Conservation (phyloP, 1,140 invertebrate species). For the Diprion similis region DNA sequence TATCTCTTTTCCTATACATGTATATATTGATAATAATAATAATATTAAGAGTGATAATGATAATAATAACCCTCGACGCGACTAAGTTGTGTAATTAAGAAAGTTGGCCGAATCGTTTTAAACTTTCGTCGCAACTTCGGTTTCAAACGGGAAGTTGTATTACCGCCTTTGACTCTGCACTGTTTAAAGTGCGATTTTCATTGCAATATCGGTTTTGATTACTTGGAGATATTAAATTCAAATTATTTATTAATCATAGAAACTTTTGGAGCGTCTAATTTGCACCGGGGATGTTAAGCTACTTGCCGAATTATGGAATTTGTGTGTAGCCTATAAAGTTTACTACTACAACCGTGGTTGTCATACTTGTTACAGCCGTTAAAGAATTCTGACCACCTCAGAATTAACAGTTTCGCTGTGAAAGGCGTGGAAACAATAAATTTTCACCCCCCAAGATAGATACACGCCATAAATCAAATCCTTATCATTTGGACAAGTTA, state of each 20-base stretch:
- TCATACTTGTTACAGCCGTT: too few species aligned
- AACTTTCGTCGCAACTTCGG: neutral
- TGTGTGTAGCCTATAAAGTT: too few species aligned
- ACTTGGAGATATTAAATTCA: neutral
- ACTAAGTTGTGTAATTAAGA: neutral
- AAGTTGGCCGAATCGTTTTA: constrained; percentile 7
- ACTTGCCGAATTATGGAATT: too few species aligned
- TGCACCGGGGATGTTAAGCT: too few species aligned
- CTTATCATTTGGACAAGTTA: too few species aligned
- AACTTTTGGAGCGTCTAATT: neutral
- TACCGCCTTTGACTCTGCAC: neutral
- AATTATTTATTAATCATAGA: neutral
- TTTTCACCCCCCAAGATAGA: too few species aligned
- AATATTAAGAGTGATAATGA: neutral
- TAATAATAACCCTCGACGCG: neutral
- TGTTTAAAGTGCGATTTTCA: constrained; percentile 1
- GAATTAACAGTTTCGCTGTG: too few species aligned
- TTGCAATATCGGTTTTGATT: constrained; percentile 1
- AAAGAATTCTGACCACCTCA: too few species aligned
- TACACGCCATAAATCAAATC: too few species aligned
- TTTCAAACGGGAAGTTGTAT: neutral
- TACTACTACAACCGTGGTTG: too few species aligned
- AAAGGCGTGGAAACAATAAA: too few species aligned
- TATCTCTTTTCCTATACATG: neutral
- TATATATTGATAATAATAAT: neutral